A percentile compares a stretch with the other conserved stretches of the same genome.
These are phyloP conservation scores for Heliconius himera DNA, from an alignment of 1,140 invertebrate species.

Conservation along the genomic window DNA sequence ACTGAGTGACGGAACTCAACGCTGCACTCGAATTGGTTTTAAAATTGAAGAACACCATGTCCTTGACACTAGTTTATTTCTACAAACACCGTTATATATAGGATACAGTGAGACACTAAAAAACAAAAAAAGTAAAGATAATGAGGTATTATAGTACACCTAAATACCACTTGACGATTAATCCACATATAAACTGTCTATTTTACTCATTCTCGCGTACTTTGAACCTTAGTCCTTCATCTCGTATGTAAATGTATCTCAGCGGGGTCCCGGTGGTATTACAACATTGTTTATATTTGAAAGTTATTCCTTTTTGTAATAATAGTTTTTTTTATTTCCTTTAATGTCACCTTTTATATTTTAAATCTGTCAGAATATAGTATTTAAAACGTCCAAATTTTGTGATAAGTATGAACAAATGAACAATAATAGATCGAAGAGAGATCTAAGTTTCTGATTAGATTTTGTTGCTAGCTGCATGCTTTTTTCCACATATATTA, in stretches of 20 bases:
- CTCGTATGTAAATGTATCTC: conserved; percentile 30
- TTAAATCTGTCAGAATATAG: background rate
- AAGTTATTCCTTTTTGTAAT: background rate
- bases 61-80: no score
- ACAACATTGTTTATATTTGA: conserved; percentile 23
- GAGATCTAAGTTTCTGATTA: no score
- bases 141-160: background rate
- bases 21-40: no score
- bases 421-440: background rate
- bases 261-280: conserved; percentile 15
- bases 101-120: background rate
- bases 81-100: background rate
- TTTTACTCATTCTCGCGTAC: background rate
- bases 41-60: no score
- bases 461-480: no score
- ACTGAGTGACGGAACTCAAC: no score
- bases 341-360: conserved; percentile 1
- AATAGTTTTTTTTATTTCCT: background rate
- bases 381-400: background rate
- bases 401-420: background rate
- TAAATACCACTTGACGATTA: background rate
- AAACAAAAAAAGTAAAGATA: background rate
- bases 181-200: background rate
- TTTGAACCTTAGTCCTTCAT: conserved; percentile 22
- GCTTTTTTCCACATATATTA: no score